A percentile compares a stretch with the other conserved stretches of the same genome.
Conservation (phyloP, 2,888 invertebrate species). For the Gari tellinella region DNA sequence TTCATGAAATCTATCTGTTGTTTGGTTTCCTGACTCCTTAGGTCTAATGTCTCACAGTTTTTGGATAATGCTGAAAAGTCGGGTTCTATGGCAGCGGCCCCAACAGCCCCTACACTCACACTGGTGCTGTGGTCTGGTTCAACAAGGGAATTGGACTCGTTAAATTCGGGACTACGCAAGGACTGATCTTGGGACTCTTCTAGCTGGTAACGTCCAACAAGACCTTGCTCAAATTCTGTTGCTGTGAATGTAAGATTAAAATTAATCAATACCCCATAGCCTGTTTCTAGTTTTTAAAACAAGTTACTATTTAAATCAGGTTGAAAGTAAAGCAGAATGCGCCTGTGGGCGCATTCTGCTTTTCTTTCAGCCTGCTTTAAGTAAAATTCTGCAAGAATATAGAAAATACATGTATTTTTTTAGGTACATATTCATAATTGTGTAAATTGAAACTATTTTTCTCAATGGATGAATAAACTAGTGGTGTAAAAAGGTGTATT, state of each 20-base stretch:
- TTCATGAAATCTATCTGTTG: constrained; percentile 79
- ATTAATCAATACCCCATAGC: too few species aligned
- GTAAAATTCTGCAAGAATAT: too few species aligned
- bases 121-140: constrained; percentile 11
- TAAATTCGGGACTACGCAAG: constrained; percentile 52
- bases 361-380: too few species aligned
- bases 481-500: too few species aligned
- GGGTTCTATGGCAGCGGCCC: constrained; percentile 4
- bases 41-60: constrained; percentile 57
- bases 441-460: too few species aligned
- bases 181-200: constrained; percentile 37
- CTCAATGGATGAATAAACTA: too few species aligned
- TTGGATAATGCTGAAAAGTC: constrained; percentile 50
- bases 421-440: too few species aligned
- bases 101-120: not conserved
- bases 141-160: constrained; percentile 32
- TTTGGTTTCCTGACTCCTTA: constrained; percentile 70
- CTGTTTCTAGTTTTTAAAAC: too few species aligned
- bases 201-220: constrained; percentile 72
- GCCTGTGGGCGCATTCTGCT: too few species aligned
- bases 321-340: too few species aligned
- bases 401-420: too few species aligned
- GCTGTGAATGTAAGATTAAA: constrained; percentile 52
- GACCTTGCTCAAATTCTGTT: constrained; percentile 69
- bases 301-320: too few species aligned